Evolutionary conservation across 2,797 vertebrate genomes (phyloP).

Genomic region (Lepilemur ruficaudatus): DNA sequence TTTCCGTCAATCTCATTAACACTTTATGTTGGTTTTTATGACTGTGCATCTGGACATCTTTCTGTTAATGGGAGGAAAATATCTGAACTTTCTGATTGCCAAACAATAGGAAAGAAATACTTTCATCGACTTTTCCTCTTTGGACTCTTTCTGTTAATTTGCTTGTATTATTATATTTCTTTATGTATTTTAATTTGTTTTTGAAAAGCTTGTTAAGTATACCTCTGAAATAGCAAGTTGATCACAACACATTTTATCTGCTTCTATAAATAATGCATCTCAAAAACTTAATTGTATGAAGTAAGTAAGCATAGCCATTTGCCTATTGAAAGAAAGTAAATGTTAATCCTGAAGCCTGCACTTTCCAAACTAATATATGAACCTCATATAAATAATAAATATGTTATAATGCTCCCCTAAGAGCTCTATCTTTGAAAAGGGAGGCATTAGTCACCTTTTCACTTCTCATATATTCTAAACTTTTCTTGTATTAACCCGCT

Average conservation of each 20-base stretch:
- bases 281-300: not conserved
- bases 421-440: not conserved
- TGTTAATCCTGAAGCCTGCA: not conserved
- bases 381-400: not conserved
- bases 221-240: not conserved
- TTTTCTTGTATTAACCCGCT: not conserved
- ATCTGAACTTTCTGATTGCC: not conserved
- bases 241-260: not conserved
- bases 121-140: not conserved
- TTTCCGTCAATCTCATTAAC: not conserved
- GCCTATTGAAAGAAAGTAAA: not conserved
- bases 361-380: not conserved
- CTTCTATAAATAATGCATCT: not conserved
- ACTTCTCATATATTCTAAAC: not conserved
- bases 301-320: not conserved
- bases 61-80: slow-evolving; percentile 18
- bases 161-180: not conserved
- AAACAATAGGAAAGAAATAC: not conserved
- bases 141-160: not conserved
- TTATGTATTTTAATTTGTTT: slow-evolving; percentile 12
- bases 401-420: not conserved
- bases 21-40: slow-evolving; percentile 16
- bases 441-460: not conserved
- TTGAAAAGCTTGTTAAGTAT: not conserved
- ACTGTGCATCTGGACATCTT: not conserved